Conservation (phyloP, 2,113 vertebrate species). For the Amphiprion percula region DNA sequence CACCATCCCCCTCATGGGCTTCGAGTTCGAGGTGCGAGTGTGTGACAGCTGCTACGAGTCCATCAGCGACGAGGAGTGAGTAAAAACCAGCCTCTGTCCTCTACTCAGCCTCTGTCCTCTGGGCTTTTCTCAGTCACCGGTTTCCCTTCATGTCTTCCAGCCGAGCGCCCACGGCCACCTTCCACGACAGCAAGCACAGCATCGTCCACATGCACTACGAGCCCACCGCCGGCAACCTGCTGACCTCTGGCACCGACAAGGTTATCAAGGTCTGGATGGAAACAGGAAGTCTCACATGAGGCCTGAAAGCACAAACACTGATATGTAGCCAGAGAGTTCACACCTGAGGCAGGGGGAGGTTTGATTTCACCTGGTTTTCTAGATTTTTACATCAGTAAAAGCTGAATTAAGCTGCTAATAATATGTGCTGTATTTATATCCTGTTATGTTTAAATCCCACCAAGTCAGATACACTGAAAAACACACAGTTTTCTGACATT, state of each 20-base stretch:
- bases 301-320: too few species aligned
- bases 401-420: too few species aligned
- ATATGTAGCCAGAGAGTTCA: too few species aligned
- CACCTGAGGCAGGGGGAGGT: too few species aligned
- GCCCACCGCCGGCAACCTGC: conserved; percentile 92
- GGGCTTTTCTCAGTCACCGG: neutral
- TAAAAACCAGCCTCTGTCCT: conserved; percentile 55
- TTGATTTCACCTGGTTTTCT: too few species aligned
- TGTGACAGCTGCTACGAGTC: conserved; percentile 96
- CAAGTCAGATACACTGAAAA: too few species aligned
- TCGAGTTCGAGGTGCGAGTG: conserved; percentile 97
- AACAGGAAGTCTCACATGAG: neutral
- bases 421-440: too few species aligned
- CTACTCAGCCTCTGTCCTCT: conserved; percentile 31
- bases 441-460: too few species aligned
- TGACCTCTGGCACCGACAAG: conserved; percentile 96
- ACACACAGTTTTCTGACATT: too few species aligned
- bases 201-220: conserved; percentile 95
- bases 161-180: conserved; percentile 94
- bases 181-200: conserved; percentile 97
- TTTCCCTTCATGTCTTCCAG: conserved; percentile 75
- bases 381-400: too few species aligned
- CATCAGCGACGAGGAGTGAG: conserved; percentile 98
- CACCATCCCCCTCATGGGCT: conserved; percentile 97
- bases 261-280: conserved; percentile 91